Base-by-base conservation (phyloP, 2,888 invertebrate genomes). In the Caenorhabditis sp. region DNA sequence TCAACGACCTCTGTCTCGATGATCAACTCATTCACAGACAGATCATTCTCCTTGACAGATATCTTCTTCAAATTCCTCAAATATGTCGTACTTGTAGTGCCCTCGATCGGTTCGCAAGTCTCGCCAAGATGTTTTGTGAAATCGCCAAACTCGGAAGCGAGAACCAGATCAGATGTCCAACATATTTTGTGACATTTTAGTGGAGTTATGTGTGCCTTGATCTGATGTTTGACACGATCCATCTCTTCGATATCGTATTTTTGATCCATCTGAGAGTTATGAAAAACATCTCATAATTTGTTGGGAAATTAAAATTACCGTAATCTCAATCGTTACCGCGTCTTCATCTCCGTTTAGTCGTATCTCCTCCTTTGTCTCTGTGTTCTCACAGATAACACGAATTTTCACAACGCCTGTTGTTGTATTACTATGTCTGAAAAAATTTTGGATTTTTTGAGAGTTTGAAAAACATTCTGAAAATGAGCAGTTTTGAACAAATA, bases 171-270 rank as follows among this genome's bases (percentile, higher is more conserved):
- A 8, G 74, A 62, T 1, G 60, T 66, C 86, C 85, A 86, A 64
- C 86, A 86, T 24, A 86, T 79, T 75, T 79, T 76, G 51, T 83
- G 78, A 63, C 86, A 86, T 62, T 83, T 76, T 26, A 84, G 70
- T 1, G 86, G 86, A 4, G 78, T 74, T 43, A 86, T 87, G 21
- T 80, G 69, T 1, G 84, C 86, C 50, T 83, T 76, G 17, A 86
- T 82, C 70, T 84, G 79, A 59, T 84, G 83, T 21, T 59, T 68
- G 1, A 69, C 75, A 8, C 69, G 59, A 63, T 84, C 71, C 58
- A 79, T 63, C 36, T 84, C 82, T 58, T 81, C 73, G 24, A 86
- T 74, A 36, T 86, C 84, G 61, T 84, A 82, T 50, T 76, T 81
- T 69, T 84, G 84, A 63, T 86, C 84, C 79, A 86, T 78, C 83